A percentile compares a stretch with the other conserved stretches of the same genome.
Evolutionary conservation across 2,797 vertebrate species (phyloP).

Genomic region (Avahi laniger): DNA sequence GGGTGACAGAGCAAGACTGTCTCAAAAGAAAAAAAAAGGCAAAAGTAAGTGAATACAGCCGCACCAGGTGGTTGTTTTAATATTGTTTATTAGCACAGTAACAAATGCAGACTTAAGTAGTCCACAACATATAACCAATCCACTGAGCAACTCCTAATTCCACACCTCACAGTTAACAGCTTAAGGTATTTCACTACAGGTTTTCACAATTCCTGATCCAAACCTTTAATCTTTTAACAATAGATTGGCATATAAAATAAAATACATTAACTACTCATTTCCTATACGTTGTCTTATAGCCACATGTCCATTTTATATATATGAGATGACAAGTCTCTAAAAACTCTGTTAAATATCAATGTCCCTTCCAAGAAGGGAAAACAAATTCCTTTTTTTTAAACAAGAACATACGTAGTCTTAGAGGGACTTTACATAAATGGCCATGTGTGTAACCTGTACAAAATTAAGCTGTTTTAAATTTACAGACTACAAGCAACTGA

Average conservation of each 20-base stretch:
- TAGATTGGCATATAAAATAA: slow-evolving; percentile 86
- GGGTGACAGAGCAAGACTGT: neutral
- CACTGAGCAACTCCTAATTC: slow-evolving; percentile 87
- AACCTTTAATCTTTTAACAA: slow-evolving; percentile 83
- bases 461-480: slow-evolving; percentile 86
- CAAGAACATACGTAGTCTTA: slow-evolving; percentile 74
- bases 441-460: slow-evolving; percentile 84
- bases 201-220: slow-evolving; percentile 82
- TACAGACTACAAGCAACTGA: slow-evolving; percentile 82
- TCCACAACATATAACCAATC: slow-evolving; percentile 89
- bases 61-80: slow-evolving; percentile 67
- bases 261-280: slow-evolving; percentile 83
- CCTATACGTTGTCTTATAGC: slow-evolving; percentile 79
- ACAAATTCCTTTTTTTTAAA: slow-evolving; percentile 75
- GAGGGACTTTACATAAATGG: slow-evolving; percentile 84
- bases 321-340: slow-evolving; percentile 83
- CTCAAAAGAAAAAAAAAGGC: neutral
- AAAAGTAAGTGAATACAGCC: slow-evolving; percentile 53
- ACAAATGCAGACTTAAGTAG: slow-evolving; percentile 88
- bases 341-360: slow-evolving; percentile 84
- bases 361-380: slow-evolving; percentile 74
- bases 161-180: slow-evolving; percentile 88
- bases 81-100: slow-evolving; percentile 91
- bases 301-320: slow-evolving; percentile 76
- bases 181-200: slow-evolving; percentile 92